These are phyloP conservation scores for Drosophila biarmipes DNA, from an alignment of 1,140 invertebrate genomes.

Conservation along the genomic window DNA sequence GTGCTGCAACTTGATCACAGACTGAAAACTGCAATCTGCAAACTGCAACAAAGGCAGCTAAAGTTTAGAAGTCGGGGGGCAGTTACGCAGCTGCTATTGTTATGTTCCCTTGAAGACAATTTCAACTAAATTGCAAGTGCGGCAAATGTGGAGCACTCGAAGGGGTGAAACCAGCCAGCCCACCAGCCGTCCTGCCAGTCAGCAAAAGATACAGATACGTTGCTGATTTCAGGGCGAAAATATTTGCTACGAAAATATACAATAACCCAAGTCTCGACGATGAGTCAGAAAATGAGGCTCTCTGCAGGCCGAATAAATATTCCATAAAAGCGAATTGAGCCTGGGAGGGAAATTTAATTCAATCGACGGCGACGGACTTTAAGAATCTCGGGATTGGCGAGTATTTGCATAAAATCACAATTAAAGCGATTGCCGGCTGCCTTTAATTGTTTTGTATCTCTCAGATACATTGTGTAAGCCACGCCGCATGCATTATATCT, in stretches of 20 bases:
- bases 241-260: conserved; percentile 34
- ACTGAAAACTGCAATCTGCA: conserved; percentile 14
- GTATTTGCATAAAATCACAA: conserved; percentile 69
- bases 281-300: conserved; percentile 6
- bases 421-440: conserved; percentile 50
- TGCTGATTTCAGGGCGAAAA: conserved; percentile 46
- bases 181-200: not conserved
- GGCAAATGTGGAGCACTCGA: conserved; percentile 9
- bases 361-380: conserved; percentile 18
- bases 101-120: conserved; percentile 36
- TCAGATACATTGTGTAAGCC: conserved; percentile 62
- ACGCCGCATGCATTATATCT: conserved; percentile 51
- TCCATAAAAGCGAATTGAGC: conserved; percentile 33
- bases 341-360: conserved; percentile 46
- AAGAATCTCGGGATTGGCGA: conserved; percentile 17
- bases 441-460: conserved; percentile 70
- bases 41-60: conserved; percentile 10
- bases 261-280: conserved; percentile 24
- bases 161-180: not conserved
- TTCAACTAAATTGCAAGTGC: conserved; percentile 49
- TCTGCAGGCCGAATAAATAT: conserved; percentile 42
- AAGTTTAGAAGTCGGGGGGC: conserved; percentile 6
- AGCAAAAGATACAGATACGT: conserved; percentile 9
- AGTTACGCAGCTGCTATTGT: conserved; percentile 18
- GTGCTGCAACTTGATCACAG: conserved; percentile 26